Evolutionary conservation across 2,888 invertebrate species (phyloP), one percentile per base, ranked within the genome.

Genomic region (Apoderus coryli): DNA sequence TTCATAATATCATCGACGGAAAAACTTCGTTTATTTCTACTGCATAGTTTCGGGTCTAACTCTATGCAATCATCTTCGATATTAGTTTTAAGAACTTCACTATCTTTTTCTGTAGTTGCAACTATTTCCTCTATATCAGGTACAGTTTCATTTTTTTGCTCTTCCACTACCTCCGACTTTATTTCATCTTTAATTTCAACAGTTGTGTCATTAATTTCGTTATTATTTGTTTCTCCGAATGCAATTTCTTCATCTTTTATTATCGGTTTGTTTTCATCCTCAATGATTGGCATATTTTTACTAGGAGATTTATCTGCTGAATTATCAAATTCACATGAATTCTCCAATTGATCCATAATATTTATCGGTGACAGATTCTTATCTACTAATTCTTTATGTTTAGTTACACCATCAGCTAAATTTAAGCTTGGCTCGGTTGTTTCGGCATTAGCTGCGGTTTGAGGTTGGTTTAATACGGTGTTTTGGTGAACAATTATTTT

Each of bases 1-100:
- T 49, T 44, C 4, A 52, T 52, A 11, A 52, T 52, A 33, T 52
- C 51, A 31, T 52, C 52, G 1, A 52, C 51, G 2, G 52, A 52
- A 33, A 52, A 51, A 22, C 50, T 47, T 26, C 51, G 36, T 35
- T 31, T 37, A 22, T 35, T 25, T 31, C 33, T 34, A 25, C 35
- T 33, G 30, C 13, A 1, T 4, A 24, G 16, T 10, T 16, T 16
- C 9, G 10, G 10, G 5, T 15, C 14, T 22, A 25, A 15, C 6
- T 29, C 9, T n/a, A n/a, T n/a, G n/a, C n/a, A n/a, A n/a, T n/a
- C n/a, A n/a, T n/a, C n/a, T n/a, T n/a, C n/a, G n/a, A n/a, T n/a
- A n/a, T n/a, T n/a, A n/a, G n/a, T n/a, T 4, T 29, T 23, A 13
- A 23, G 22, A 12, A 25, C 22, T 15, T 31, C 29, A 10, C 13